Evolutionary conservation across 2,113 vertebrate genomes (phyloP), one percentile per base, ranked within the genome.

Genomic region (Gallinago undulata): DNA sequence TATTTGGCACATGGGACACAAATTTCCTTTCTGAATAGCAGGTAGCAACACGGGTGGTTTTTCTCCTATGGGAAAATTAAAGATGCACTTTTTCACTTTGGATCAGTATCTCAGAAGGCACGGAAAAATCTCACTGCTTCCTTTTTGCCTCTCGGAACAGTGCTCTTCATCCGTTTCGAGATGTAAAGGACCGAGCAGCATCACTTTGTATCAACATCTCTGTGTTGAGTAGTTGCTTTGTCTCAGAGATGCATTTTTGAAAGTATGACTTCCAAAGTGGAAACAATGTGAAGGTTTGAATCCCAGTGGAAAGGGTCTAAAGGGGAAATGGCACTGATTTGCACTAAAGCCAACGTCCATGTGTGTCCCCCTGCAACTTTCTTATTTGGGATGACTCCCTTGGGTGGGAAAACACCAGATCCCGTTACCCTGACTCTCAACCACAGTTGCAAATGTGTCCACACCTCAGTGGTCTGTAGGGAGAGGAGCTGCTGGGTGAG

Each of bases 201-300:
- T 6, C 10, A 1, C 5, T 4, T 25, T 1, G 0, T 13, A 5
- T 4, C 64, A 14, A 12, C 62, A 30, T 0, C 68, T 37, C 5
- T 1, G n/a, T 7, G 27, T 2, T 4, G 19, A 16, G 5, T 2
- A 4, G 24, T 1, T 25, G 13, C 62, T 37, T 12, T 1, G 1
- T 10, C 13, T 15, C 0, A 0, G 24, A 12, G 41, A 6, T 15
- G 43, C 16, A 0, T 21, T 41, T 50, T 30, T 13, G 37, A 23
- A 41, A n/a, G 28, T 5, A 1, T 0, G n/a, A 12, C 10, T 59
- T 72, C 1, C 10, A 10, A 23, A 78, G 33, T 10, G 9, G 11
- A 30, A 47, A 30, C 23, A 13, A 19, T 0, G 1, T 0, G 2
- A 37, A 41, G 31, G 28, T n/a, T 5, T 50, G 30, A 12, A 43